Evolutionary conservation across 1,140 invertebrate species (phyloP).

Genomic region (Tetragonula clypearis): DNA sequence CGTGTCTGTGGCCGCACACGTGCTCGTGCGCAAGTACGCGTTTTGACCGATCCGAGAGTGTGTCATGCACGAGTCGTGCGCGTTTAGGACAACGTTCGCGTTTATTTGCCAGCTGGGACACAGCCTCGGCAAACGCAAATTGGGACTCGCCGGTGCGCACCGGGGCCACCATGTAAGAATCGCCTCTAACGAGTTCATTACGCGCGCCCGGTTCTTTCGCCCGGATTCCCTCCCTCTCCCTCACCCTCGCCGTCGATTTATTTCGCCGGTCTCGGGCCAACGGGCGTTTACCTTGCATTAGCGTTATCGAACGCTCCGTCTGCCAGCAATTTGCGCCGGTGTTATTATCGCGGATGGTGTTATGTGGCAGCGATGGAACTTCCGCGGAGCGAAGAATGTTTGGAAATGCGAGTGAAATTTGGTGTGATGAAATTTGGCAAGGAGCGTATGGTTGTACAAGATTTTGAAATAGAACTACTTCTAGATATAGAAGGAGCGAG

Average conservation of each 20-base stretch:
- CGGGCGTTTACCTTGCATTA: conserved; percentile 11
- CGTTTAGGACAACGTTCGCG: background rate
- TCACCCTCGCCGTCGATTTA: background rate
- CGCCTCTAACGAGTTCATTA: conserved; percentile 40
- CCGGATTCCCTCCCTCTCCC: too few species aligned
- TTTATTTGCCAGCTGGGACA: conserved; percentile 11
- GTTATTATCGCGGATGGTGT: background rate
- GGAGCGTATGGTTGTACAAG: background rate
- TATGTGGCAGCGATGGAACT: background rate
- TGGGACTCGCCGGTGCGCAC: conserved; percentile 13
- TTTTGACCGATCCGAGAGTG: background rate
- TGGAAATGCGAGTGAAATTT: background rate
- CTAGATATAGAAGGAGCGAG: too few species aligned
- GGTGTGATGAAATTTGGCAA: too few species aligned
- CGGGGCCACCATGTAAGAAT: conserved; percentile 15
- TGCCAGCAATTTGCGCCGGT: background rate
- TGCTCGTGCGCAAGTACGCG: background rate
- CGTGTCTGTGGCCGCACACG: background rate
- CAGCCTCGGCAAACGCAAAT: conserved; percentile 1
- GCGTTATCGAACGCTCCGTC: background rate
- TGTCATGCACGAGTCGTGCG: background rate
- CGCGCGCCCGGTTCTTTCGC: background rate
- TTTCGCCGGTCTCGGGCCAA: background rate
- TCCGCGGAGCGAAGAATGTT: background rate
- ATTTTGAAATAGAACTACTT: background rate